These are phyloP conservation scores for Toxotes chatareus DNA, from an alignment of 2,113 vertebrate species.

Conservation along the genomic window DNA sequence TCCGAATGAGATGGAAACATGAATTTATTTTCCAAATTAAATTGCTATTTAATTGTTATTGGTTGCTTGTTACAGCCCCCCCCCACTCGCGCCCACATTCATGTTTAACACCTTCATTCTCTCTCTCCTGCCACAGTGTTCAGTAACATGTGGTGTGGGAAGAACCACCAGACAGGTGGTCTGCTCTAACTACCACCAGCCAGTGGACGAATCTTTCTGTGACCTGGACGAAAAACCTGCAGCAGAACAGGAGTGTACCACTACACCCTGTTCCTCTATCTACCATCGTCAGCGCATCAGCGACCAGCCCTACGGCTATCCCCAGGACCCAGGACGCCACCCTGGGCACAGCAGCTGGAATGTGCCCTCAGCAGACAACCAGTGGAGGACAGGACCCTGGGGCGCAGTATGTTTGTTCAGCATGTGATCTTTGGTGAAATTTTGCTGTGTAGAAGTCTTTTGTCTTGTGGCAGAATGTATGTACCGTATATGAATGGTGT, in stretches of 20 bases:
- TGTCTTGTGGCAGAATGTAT: neutral
- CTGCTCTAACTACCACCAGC: constrained; percentile 90
- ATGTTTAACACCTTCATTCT: neutral
- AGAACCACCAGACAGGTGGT: constrained; percentile 88
- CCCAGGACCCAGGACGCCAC: constrained; percentile 82
- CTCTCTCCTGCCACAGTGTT: constrained; percentile 86
- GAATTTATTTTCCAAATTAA: neutral
- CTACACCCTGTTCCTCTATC: constrained; percentile 83
- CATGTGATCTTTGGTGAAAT: constrained; percentile 37
- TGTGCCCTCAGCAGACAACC: constrained; percentile 84
- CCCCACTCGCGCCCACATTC: neutral
- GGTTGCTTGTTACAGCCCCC: neutral
- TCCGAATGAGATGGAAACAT: neutral
- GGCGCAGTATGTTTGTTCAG: constrained; percentile 91
- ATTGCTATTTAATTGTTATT: neutral
- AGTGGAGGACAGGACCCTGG: constrained; percentile 98
- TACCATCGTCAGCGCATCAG: constrained; percentile 83
- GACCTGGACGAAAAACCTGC: constrained; percentile 86
- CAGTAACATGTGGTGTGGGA: constrained; percentile 90
- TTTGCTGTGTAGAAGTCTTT: no score
- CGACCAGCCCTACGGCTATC: constrained; percentile 85
- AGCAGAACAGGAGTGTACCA: constrained; percentile 87
- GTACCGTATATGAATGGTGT: neutral
- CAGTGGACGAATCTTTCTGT: constrained; percentile 89
- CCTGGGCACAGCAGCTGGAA: constrained; percentile 87